These are phyloP conservation scores for Platyura marginata DNA, from an alignment of 1,140 invertebrate genomes.

Conservation along the genomic window DNA sequence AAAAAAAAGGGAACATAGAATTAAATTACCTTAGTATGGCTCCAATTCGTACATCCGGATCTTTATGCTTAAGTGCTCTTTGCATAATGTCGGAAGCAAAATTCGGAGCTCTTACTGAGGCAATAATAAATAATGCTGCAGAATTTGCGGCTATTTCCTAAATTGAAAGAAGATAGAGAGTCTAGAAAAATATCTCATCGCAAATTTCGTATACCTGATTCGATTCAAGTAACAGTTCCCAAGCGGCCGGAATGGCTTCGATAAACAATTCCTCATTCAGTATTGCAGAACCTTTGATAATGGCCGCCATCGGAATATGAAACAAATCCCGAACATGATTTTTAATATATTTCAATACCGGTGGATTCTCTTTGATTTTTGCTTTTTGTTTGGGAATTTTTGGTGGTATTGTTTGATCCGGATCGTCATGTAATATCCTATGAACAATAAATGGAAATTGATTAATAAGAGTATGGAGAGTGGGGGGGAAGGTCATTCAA, in stretches of 20 bases:
- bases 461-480: slow-evolving; percentile 6
- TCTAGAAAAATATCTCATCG: slow-evolving; percentile 7
- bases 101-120: slow-evolving; percentile 74
- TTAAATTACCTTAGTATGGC: slow-evolving; percentile 26
- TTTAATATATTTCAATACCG: slow-evolving; percentile 68
- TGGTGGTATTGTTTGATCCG: slow-evolving; percentile 9
- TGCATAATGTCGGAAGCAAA: slow-evolving; percentile 78
- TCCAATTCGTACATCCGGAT: slow-evolving; percentile 49
- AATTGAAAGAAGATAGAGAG: slow-evolving; percentile 3
- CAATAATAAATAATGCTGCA: slow-evolving; percentile 81
- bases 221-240: slow-evolving; percentile 79
- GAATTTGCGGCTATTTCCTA: slow-evolving; percentile 56
- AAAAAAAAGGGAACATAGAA: not conserved
- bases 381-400: slow-evolving; percentile 1
- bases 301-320: slow-evolving; percentile 70
- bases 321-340: slow-evolving; percentile 70
- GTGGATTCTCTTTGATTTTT: slow-evolving; percentile 32
- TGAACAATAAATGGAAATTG: not conserved
- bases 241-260: slow-evolving; percentile 75
- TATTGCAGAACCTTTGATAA: slow-evolving; percentile 84
- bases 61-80: slow-evolving; percentile 62
- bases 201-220: slow-evolving; percentile 25
- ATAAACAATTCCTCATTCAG: slow-evolving; percentile 74
- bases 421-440: slow-evolving; percentile 16
- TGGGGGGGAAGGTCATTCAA: not conserved